Conservation (phyloP, 2,888 invertebrate genomes). For the Globia sparganii region DNA sequence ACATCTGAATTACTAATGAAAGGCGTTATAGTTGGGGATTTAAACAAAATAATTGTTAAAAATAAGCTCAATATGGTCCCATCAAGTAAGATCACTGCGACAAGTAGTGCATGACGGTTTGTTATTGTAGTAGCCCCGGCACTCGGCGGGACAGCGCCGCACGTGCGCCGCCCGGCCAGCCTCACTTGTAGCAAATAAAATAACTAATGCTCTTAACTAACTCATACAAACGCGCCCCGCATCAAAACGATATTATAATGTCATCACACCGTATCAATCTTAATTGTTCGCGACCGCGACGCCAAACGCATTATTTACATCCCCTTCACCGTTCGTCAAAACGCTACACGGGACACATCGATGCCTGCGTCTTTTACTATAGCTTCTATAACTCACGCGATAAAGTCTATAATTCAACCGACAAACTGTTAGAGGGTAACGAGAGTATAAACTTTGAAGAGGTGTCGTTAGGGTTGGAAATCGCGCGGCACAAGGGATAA, state of each 20-base stretch:
- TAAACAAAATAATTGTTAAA: background rate
- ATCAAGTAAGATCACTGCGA: constrained; percentile 30
- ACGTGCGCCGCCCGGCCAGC: constrained; percentile 26
- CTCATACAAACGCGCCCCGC: constrained; percentile 70
- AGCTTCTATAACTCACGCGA: constrained; percentile 8
- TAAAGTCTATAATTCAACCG: constrained; percentile 26
- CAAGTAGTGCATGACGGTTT: constrained; percentile 7
- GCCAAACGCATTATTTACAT: constrained; percentile 65
- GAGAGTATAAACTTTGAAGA: constrained; percentile 16
- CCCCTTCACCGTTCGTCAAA: constrained; percentile 58
- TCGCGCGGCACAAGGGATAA: constrained; percentile 62
- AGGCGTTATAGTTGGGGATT: background rate
- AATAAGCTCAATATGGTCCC: background rate
- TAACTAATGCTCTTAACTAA: constrained; percentile 72
- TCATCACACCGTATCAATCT: constrained; percentile 85
- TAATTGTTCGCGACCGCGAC: constrained; percentile 81
- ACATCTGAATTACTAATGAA: background rate
- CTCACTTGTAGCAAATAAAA: constrained; percentile 66
- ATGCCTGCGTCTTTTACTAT: background rate
- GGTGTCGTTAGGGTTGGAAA: constrained; percentile 33
- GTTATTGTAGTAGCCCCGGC: constrained; percentile 12
- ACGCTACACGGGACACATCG: constrained; percentile 12
- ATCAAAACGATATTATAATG: constrained; percentile 82
- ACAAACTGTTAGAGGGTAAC: background rate
- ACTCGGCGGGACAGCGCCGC: background rate